These are phyloP conservation scores for Acropora yongei DNA, from an alignment of 64 coral and sea anemone species.

Conservation along the genomic window DNA sequence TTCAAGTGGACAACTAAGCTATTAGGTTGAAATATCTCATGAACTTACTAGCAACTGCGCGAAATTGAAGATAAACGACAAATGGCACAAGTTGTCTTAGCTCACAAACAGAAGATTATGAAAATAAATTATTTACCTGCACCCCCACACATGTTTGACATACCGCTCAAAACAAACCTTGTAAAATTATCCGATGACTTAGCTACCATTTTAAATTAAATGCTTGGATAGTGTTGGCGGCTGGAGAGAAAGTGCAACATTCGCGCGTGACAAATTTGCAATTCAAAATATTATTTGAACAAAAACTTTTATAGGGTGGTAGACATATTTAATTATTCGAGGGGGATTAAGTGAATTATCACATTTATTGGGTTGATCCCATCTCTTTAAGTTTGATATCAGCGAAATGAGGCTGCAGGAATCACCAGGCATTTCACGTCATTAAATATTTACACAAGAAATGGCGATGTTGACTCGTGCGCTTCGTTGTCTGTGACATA, in stretches of 20 bases:
- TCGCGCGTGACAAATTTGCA: neutral
- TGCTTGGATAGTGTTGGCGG: too few relatives aligned
- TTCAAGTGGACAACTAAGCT: too few relatives aligned
- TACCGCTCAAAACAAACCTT: conserved; percentile 56
- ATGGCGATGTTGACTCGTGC: neutral
- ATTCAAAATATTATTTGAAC: neutral
- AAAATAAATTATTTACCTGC: conserved; percentile 6
- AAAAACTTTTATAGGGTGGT: conserved; percentile 2
- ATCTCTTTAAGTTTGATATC: neutral
- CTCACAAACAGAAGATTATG: neutral
- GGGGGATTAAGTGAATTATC: neutral
- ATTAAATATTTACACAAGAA: neutral
- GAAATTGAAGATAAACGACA: too few relatives aligned
- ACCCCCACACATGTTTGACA: conserved; percentile 65
- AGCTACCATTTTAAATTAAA: conserved; percentile 9
- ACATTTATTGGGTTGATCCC: neutral
- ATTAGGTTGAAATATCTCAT: too few relatives aligned
- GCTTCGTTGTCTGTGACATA: too few relatives aligned
- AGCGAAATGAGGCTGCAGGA: neutral
- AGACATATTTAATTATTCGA: neutral
- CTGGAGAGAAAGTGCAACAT: neutral
- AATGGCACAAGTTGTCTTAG: neutral
- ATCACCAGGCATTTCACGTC: neutral
- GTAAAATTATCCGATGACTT: conserved; percentile 39
- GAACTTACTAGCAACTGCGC: too few relatives aligned